A percentile compares a stretch with the other conserved stretches of the same genome.
These are phyloP conservation scores for Sciurus vulgaris DNA, from an alignment of 2,797 vertebrate species.

Conservation along the genomic window DNA sequence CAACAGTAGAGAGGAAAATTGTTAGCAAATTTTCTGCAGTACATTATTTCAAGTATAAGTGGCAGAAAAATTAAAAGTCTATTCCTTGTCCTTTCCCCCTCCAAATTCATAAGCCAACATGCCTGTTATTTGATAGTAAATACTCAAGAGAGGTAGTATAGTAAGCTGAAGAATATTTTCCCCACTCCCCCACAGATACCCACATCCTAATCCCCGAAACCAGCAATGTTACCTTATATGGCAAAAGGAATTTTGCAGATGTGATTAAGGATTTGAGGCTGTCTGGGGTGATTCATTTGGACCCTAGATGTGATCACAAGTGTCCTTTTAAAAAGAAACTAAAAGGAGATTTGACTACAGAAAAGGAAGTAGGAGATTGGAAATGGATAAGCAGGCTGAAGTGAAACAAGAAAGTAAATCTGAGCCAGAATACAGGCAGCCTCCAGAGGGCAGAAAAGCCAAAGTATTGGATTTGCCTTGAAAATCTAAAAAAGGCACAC, in stretches of 20 bases:
- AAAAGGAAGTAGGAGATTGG: neutral
- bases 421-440: too few relatives aligned
- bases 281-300: neutral
- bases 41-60: neutral
- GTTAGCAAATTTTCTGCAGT: neutral
- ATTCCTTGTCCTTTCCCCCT: neutral
- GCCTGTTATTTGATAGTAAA: neutral
- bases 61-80: neutral
- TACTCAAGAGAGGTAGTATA: neutral
- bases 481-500: neutral
- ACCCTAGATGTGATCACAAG: neutral
- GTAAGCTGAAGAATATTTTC: neutral
- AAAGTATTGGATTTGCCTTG: fast-evolving
- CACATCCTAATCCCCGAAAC: neutral
- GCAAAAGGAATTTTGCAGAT: neutral
- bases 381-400: neutral
- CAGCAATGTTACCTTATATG: neutral
- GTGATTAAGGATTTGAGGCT: neutral
- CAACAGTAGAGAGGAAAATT: neutral
- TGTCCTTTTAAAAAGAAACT: neutral
- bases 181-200: too few relatives aligned
- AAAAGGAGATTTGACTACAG: neutral
- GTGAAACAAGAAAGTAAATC: neutral
- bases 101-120: fast-evolving
- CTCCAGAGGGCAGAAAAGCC: neutral